Conservation (phyloP, 1,140 invertebrate species). For the Temnothorax nylanderi region DNA sequence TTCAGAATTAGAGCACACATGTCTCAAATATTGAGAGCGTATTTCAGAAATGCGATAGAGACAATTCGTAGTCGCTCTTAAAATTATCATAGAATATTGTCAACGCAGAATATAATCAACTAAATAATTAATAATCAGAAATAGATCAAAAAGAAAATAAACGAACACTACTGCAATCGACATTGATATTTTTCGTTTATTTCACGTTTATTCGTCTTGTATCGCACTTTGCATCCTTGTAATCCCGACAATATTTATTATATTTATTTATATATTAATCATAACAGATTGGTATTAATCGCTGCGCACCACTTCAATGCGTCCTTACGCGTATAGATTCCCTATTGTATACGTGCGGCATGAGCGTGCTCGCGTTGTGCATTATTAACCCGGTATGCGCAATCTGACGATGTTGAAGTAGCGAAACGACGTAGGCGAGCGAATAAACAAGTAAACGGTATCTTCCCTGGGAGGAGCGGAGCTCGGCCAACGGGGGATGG, state of each 20-base stretch:
- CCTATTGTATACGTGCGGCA: background rate
- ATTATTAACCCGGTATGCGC: conserved; percentile 48
- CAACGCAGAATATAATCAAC: background rate
- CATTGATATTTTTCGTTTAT: background rate
- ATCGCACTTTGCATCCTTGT: background rate
- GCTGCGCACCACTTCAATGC: background rate
- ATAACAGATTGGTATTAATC: conserved; percentile 1
- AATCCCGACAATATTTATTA: background rate
- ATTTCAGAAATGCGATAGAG: background rate
- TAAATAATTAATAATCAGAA: background rate
- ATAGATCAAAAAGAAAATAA: background rate
- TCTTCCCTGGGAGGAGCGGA: conserved; percentile 24
- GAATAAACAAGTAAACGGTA: conserved; percentile 52
- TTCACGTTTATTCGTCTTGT: background rate
- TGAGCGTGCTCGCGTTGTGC: background rate
- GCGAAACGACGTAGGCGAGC: conserved; percentile 28
- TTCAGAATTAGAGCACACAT: background rate
- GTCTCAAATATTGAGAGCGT: background rate
- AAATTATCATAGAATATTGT: background rate
- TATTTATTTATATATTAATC: background rate
- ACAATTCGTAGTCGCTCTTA: background rate
- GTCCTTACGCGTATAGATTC: background rate
- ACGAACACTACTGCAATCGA: background rate
- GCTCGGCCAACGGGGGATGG: background rate
- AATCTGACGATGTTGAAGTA: conserved; percentile 25